Evolutionary conservation across 1,140 invertebrate genomes (phyloP), one percentile per base, ranked within the genome.

Genomic region (Drosophila navojoa): DNA sequence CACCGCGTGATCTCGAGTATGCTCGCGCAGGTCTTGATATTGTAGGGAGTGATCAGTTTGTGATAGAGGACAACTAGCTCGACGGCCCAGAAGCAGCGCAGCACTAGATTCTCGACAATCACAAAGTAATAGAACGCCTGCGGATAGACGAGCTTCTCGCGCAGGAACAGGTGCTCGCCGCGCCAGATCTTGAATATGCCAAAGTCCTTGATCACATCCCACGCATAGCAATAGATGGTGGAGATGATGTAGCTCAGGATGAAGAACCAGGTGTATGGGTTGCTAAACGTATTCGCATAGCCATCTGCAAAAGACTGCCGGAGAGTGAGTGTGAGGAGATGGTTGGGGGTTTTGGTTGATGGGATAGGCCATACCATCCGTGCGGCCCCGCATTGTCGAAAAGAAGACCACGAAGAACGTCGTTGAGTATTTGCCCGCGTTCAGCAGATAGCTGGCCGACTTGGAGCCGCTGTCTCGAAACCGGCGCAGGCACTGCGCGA

Each of bases 171-270:
- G 91, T 97, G 97, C 91, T 98, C 96, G 2, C 95, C 95, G 6
- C 96, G 95, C 54, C 95, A 95, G 58, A 94, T 95, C 85, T 97
- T 96, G 62, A 99, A 96, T 10, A 99, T 93, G 7, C 98, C 98
- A 97, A 98, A 99, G 93, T 99, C 98, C 96, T 98, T 97, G 92
- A 97, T 96, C 6, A 99, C 95, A 92, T 99, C 98, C 98, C 98
- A 99, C 1, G 95, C 94, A 79, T 96, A 97, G 0, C 96, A 96
- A 90, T 98, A 98, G 40, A 95, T 93, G 0, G 96, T 96, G 59
- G 95, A 96, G 9, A 97, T 90, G 3, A 97, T 84, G 47, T 95
- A 95, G n/a, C 95, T 94, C 3, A 94, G 92, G 22, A 97, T 93
- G 94, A 96, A 97, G 57, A 95, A 86, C 93, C 96, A 97, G 62